Conservation (phyloP, 2,888 invertebrate species). For the Syrphus vitripennis region DNA sequence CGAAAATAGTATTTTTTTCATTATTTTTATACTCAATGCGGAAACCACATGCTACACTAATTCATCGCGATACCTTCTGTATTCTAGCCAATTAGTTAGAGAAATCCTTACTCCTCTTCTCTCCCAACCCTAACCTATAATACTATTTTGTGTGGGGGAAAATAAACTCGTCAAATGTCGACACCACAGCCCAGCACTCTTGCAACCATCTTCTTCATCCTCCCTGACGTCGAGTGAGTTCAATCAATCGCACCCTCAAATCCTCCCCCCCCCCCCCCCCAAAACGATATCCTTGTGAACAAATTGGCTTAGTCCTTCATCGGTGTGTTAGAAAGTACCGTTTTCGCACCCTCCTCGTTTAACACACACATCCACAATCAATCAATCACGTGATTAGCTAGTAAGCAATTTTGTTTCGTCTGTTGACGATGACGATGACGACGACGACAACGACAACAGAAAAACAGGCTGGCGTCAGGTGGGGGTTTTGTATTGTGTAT, state of each 20-base stretch:
- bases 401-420: slow-evolving; percentile 70
- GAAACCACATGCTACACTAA: slow-evolving; percentile 50
- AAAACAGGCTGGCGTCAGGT: slow-evolving; percentile 28
- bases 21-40: neutral
- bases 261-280: too few relatives aligned
- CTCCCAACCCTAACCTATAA: too few relatives aligned
- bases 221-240: neutral
- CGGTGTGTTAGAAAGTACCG: slow-evolving; percentile 40
- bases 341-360: slow-evolving; percentile 68
- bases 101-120: slow-evolving; percentile 3
- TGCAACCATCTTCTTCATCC: neutral
- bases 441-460: slow-evolving; percentile 15
- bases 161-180: slow-evolving; percentile 66
- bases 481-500: slow-evolving; percentile 12
- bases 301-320: slow-evolving; percentile 56
- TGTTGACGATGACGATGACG: slow-evolving; percentile 35
- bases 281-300: slow-evolving; percentile 44
- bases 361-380: slow-evolving; percentile 71
- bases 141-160: slow-evolving; percentile 18
- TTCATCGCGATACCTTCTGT: slow-evolving; percentile 16
- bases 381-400: slow-evolving; percentile 71
- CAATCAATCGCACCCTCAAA: slow-evolving; percentile 30
- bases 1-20: slow-evolving; percentile 29
- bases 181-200: slow-evolving; percentile 44
- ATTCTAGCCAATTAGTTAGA: slow-evolving; percentile 60